Base-by-base conservation (phyloP, 1,140 invertebrate genomes). In the Maconellicoccus hirsutus region DNA sequence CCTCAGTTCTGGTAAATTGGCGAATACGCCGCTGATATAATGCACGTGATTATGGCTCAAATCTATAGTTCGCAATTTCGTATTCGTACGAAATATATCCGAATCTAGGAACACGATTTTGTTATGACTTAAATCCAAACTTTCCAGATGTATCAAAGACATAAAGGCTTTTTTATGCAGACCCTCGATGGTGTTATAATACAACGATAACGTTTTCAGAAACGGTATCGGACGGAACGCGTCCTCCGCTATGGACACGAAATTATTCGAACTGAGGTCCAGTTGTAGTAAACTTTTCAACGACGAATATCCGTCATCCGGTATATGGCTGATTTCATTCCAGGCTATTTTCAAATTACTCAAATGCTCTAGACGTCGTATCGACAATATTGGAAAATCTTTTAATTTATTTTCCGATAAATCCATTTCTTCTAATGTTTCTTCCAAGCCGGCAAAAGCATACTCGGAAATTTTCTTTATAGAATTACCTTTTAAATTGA, bases 11-110 rank as follows among this genome's bases (percentile, higher is more conserved):
- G 86, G 86, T 66, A 95, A 79, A 76, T 87, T 86, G 16, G 87
- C 84, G 78, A 96, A 95, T 0, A 93, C 84, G 0, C 90, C 90
- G 29, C 84, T 84, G 1, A 94, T 88, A 71, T 88, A 86, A 78
- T 94, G 92, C 16, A 95, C 83, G 76, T 95, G 92, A 80, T 95
- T 95, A 77, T 92, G 87, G 76, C 90, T 92, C 33, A 95, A 78
- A 78, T 95, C 92, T 74, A 94, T 86, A 0, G 89, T 92, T 29
- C 87, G 83, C 66, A 95, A 79, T 59, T 87, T 85, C 71, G 85
- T 83, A 77, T 94, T 93, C 61, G 80, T 80, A 75, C 85, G 84
- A 79, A 95, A 93, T 1, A 86, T 89, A 59, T 83, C 83, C 63
- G 85, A 78, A 71, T 89, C 86, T 71, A 92, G 79, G 72, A 83